phyloP scores from a whole-genome alignment of 2,888 invertebrate species.

The Colletes collaris region DNA sequence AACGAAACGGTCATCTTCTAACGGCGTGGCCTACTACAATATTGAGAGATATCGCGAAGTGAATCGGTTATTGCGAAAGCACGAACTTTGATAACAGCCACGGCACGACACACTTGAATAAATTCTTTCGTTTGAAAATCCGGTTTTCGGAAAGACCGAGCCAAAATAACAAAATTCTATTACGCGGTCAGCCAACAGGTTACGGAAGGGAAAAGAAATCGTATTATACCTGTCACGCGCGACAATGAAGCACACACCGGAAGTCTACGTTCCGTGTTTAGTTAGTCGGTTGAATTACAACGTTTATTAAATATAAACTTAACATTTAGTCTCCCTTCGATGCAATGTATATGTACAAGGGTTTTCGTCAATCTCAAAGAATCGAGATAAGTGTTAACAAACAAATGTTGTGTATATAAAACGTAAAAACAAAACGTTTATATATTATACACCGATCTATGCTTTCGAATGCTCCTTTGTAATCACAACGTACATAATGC shows the following conservation, averaged over 20 bases:
- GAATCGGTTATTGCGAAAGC: slow-evolving; percentile 49
- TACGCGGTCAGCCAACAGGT: background rate
- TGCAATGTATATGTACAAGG: no score
- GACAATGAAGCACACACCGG: slow-evolving; percentile 39
- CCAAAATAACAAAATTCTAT: background rate
- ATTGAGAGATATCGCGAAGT: slow-evolving; percentile 29
- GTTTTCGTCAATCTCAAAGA: no score
- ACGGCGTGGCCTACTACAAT: slow-evolving; percentile 20
- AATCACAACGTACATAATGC: background rate
- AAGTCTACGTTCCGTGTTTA: slow-evolving; percentile 42
- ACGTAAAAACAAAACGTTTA: no score
- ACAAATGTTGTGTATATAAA: no score
- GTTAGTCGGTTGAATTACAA: slow-evolving; percentile 25
- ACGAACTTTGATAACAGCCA: slow-evolving; percentile 35
- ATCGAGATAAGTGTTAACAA: no score
- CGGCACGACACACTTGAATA: slow-evolving; percentile 5
- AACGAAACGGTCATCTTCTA: slow-evolving; percentile 28
- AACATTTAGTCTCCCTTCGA: no score
- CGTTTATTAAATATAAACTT: no score
- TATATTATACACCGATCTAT: no score
- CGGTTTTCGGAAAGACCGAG: background rate
- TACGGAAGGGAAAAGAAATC: slow-evolving; percentile 13
- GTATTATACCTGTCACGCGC: slow-evolving; percentile 45
- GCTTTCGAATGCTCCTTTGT: no score
- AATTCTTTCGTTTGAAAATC: slow-evolving; percentile 43